A percentile compares a stretch with the other conserved stretches of the same genome.
These are phyloP conservation scores for Drosophila lacertosa DNA, from an alignment of 1,140 invertebrate genomes.

Conservation along the genomic window DNA sequence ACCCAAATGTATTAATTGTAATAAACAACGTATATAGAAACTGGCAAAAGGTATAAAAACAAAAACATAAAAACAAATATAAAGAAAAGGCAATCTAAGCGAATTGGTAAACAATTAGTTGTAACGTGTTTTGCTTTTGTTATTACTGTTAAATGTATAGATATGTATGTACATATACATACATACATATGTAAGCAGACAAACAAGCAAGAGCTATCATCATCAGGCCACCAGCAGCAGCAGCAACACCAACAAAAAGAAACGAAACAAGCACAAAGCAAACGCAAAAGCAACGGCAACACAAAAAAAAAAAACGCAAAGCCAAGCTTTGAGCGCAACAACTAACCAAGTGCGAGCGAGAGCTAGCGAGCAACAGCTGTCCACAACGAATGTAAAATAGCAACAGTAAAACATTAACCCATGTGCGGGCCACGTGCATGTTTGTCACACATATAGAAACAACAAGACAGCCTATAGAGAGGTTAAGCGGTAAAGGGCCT, in stretches of 20 bases:
- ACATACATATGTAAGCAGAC: not conserved
- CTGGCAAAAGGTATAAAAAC: not conserved
- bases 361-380: slow-evolving; percentile 40
- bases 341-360: slow-evolving; percentile 5
- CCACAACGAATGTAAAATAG: slow-evolving; percentile 19
- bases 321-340: slow-evolving; percentile 8
- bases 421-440: slow-evolving; percentile 21
- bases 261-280: slow-evolving; percentile 26
- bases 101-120: slow-evolving; percentile 44
- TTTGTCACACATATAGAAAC: slow-evolving; percentile 6
- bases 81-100: slow-evolving; percentile 8
- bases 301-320: slow-evolving; percentile 12
- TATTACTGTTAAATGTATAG: slow-evolving; percentile 12
- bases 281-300: slow-evolving; percentile 16
- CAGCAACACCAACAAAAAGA: slow-evolving; percentile 9
- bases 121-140: slow-evolving; percentile 16
- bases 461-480: not conserved
- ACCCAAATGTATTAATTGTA: slow-evolving; percentile 21
- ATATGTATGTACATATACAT: not conserved
- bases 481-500: slow-evolving; percentile 12
- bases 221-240: slow-evolving; percentile 37
- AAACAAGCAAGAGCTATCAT: slow-evolving; percentile 22
- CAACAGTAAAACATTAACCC: slow-evolving; percentile 39
- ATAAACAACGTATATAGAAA: slow-evolving; percentile 16
- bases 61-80: not conserved